phyloP scores from a whole-genome alignment of 2,113 vertebrate genomes.

The Rousettus leschenaultii region DNA sequence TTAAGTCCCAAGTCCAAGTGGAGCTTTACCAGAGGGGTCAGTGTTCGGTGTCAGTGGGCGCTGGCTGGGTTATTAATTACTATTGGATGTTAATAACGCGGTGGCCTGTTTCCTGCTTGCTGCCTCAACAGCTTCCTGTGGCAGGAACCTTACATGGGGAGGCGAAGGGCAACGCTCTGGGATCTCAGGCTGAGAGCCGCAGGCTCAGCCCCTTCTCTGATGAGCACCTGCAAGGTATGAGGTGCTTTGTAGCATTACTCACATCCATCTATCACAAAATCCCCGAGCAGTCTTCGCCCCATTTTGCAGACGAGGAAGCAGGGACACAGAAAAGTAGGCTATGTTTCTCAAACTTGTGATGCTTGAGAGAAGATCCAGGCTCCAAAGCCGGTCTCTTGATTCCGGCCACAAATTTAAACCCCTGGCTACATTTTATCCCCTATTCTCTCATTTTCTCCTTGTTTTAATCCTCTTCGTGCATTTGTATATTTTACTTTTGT shows the following conservation, averaged over 20 bases:
- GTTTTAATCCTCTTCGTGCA: not conserved
- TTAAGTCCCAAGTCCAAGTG: not conserved
- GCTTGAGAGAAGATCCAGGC: not conserved
- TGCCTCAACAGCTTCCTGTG: not conserved
- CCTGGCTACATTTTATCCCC: not conserved
- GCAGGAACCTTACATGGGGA: not conserved
- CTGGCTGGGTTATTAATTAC: not conserved
- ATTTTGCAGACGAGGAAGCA: not conserved
- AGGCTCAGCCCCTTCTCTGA: accelerated
- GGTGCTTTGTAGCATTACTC: accelerated
- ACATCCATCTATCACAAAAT: not conserved
- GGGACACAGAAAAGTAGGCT: accelerated
- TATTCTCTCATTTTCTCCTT: not conserved
- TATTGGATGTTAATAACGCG: not conserved
- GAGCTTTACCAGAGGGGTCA: not conserved
- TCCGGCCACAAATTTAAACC: too few relatives aligned
- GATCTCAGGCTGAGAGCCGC: not conserved
- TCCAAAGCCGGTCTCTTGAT: not conserved
- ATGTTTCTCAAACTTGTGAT: accelerated
- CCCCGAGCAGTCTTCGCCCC: accelerated
- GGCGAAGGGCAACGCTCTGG: not conserved
- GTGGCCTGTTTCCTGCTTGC: not conserved
- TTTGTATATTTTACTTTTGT: not conserved
- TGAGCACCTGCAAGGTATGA: accelerated
- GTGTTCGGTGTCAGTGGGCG: accelerated